Evolutionary conservation across 2,113 vertebrate genomes (phyloP).

Genomic region (Danio rerio): GRCz12tu NC_133180.1:56057501-56058000

Average conservation of each 20-base stretch:
- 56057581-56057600: background rate
- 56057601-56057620: background rate
- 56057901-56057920: background rate
- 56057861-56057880: background rate
- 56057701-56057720: background rate
- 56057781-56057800: slow-evolving; percentile 14
- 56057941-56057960: background rate
- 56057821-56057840: background rate
- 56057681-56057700: slow-evolving; percentile 8
- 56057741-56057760: slow-evolving; percentile 23
- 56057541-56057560: background rate
- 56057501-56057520: too few relatives aligned
- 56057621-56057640: background rate
- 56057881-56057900: background rate
- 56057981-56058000: background rate
- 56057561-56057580: background rate
- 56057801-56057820: background rate
- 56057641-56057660: background rate
- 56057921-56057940: background rate
- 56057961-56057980: background rate
- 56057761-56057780: background rate
- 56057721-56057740: slow-evolving; percentile 59
- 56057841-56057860: slow-evolving; percentile 25
- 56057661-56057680: slow-evolving; percentile 19
- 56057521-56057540: too few relatives aligned